Percentiles rank a stretch among this genome's conserved stretches.
phyloP scores from a whole-genome alignment of 1,140 invertebrate species.

The Akabosia matsudoensis region DNA sequence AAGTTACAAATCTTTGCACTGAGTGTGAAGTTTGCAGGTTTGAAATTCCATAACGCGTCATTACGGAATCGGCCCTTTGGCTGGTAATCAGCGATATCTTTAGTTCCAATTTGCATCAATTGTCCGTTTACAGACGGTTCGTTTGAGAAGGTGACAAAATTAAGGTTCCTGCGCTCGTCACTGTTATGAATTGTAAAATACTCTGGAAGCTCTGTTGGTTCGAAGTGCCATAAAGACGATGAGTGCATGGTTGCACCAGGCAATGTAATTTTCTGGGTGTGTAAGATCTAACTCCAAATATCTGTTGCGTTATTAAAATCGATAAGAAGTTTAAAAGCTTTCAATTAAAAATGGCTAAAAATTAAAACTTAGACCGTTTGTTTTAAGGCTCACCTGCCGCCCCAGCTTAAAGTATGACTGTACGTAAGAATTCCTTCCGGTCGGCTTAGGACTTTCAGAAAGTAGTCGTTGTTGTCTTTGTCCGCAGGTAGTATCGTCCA shows the following conservation, averaged over 20 bases:
- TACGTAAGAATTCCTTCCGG: constrained; percentile 30
- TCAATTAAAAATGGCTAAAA: no score
- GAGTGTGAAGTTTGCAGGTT: constrained; percentile 8
- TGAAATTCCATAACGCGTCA: constrained; percentile 30
- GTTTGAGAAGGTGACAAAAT: constrained; percentile 33
- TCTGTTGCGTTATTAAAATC: background rate
- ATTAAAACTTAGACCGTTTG: background rate
- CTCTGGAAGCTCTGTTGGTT: constrained; percentile 11
- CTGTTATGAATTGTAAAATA: constrained; percentile 27
- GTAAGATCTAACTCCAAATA: constrained; percentile 30
- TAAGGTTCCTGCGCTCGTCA: constrained; percentile 13
- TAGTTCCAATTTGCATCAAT: constrained; percentile 32
- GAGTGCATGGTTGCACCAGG: constrained; percentile 31
- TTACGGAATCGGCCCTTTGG: constrained; percentile 25
- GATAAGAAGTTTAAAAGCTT: no score
- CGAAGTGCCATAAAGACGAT: constrained; percentile 26
- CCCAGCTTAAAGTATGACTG: constrained; percentile 29
- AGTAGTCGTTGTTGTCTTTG: constrained; percentile 26
- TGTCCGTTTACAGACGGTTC: constrained; percentile 25
- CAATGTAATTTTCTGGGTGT: constrained; percentile 22
- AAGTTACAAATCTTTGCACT: background rate
- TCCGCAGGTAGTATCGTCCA: constrained; percentile 29
- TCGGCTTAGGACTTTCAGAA: constrained; percentile 24
- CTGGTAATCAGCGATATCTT: constrained; percentile 24
- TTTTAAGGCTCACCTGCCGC: constrained; percentile 18